Conservation (phyloP, 2,797 vertebrate genomes). For the Sciurus vulgaris region DNA sequence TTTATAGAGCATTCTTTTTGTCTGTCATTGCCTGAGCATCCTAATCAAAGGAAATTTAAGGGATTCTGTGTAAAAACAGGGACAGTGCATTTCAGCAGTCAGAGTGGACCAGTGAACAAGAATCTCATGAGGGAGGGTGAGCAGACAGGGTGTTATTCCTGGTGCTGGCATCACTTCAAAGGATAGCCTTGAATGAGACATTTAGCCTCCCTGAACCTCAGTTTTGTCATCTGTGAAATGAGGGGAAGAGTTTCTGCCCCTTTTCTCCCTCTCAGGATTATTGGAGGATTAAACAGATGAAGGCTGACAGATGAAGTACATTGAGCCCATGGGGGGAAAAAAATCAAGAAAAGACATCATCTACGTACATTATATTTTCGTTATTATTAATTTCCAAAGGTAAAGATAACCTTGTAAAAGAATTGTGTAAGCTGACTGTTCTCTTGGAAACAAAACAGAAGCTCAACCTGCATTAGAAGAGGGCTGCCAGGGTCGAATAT, state of each 20-base stretch:
- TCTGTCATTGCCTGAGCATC: background rate
- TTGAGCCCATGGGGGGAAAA: background rate
- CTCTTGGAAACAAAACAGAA: constrained; percentile 47
- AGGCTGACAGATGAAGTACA: background rate
- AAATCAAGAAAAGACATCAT: background rate
- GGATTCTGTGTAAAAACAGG: background rate
- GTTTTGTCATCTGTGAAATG: constrained; percentile 71
- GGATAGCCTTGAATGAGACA: constrained; percentile 33
- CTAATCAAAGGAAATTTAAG: background rate
- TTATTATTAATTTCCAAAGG: constrained; percentile 32
- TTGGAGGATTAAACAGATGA: constrained; percentile 1
- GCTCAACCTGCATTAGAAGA: background rate
- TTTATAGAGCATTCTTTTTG: background rate
- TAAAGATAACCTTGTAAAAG: constrained; percentile 32
- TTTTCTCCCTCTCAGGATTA: background rate
- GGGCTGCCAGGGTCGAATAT: background rate
- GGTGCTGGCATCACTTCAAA: background rate
- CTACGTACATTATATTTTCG: background rate
- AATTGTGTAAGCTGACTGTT: background rate
- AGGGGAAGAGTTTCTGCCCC: background rate
- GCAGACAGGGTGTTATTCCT: constrained; percentile 9
- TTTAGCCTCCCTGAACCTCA: constrained; percentile 36
- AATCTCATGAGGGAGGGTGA: background rate
- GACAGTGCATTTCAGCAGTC: background rate
- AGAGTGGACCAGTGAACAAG: background rate